Base-by-base conservation (phyloP, 2,888 invertebrate genomes). In the Aspidiotus destructor region DNA sequence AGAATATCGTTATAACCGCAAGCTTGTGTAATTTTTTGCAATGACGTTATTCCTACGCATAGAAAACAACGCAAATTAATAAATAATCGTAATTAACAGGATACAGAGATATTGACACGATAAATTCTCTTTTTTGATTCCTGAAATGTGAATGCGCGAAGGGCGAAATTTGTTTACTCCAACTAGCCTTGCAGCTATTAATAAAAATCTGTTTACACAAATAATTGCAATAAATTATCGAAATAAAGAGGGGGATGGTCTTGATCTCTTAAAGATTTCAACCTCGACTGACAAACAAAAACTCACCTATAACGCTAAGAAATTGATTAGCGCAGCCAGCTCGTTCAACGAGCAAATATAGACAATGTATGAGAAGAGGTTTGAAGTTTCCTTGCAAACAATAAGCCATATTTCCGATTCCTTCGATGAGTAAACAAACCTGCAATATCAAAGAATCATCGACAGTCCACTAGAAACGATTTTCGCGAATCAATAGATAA, bases 361-460 rank as follows among this genome's bases (percentile, higher is more conserved):
- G 48, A 62, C 69, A 62, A 17, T 44, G 17, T 61, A 62, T 40
- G 16, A 69, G 60, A 40, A 69, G 62, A 15, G 69, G 62, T 1
- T 42, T 40, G 40, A 69, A 69, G 7, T 62, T 15, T 42, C n/a
- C 55, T 62, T 55, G 28, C 41, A 69, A 55, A n/a, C 57, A 57
- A n/a, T 42, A 42, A 55, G 55, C 55, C 16, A 69, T 58, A 44
- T 62, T 62, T 44, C 69, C 69, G 15, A 69, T 62, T 11, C 69
- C 69, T 61, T 69, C 69, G n/a, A 54, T 55, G 1, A 69, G 44
- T 6, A 69, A 44, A 40, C 69, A 69, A 69, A 69, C 55, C 69
- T 69, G 17, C 41, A 68, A 40, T 28, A 10, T 61, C 1, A 17
- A 53, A 52, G 28, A 28, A 28, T 28, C 11, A 8, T 17, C 41